Conservation (phyloP, 2,113 vertebrate genomes). For the Terrapene triunguis region DNA sequence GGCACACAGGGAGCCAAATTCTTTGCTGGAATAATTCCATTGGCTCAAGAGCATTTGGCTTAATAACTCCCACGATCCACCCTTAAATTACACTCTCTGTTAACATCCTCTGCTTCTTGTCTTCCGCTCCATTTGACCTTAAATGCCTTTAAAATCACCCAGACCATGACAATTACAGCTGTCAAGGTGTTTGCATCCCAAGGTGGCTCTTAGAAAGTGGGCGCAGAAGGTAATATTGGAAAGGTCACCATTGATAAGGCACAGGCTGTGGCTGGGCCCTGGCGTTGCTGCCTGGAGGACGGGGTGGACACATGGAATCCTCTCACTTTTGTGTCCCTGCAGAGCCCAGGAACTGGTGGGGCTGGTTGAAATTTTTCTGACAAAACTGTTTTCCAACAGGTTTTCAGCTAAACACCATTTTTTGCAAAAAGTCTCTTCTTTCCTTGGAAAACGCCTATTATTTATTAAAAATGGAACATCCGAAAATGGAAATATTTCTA, state of each 20-base stretch:
- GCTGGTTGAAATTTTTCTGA: neutral
- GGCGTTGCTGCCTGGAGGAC: neutral
- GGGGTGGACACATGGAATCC: neutral
- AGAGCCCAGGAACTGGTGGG: neutral
- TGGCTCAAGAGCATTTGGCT: neutral
- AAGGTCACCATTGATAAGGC: neutral
- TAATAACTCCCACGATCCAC: conserved; percentile 27
- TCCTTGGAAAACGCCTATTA: neutral
- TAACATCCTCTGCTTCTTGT: neutral
- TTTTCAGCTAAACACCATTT: neutral
- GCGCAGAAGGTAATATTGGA: neutral
- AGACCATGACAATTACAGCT: neutral
- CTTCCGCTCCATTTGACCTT: neutral
- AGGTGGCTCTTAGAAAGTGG: neutral
- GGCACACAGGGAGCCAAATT: conserved; percentile 2
- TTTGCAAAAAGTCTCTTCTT: neutral
- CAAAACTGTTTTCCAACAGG: neutral
- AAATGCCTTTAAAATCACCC: neutral
- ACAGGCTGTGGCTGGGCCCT: neutral
- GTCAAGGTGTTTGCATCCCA: neutral
- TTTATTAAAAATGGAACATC: neutral
- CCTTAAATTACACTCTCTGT: neutral
- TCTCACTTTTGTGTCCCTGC: neutral
- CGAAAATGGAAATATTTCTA: neutral
- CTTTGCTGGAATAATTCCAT: conserved; percentile 29